These are phyloP conservation scores for Anoura caudifer DNA, from an alignment of 2,113 vertebrate genomes.

Conservation along the genomic window DNA sequence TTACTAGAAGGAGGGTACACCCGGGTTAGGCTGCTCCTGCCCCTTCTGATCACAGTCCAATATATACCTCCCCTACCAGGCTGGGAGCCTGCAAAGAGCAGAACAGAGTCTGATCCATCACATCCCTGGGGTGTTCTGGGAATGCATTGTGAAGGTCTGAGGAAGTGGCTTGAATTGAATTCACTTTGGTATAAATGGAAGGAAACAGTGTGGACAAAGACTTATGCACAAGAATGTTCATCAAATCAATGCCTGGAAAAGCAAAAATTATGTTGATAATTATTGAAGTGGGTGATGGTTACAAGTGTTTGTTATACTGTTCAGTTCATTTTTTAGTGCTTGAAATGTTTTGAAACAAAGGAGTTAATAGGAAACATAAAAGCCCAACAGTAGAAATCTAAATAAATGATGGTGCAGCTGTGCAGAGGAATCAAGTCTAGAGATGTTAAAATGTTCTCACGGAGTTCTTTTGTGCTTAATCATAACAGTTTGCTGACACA, in stretches of 20 bases:
- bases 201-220: conserved; percentile 26
- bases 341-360: conserved; percentile 53
- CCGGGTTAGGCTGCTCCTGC: not conserved
- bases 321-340: conserved; percentile 1
- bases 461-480: not conserved
- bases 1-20: no score
- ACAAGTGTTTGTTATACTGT: not conserved
- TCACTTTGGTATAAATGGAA: conserved; percentile 33
- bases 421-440: not conserved
- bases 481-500: conserved; percentile 15
- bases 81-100: not conserved
- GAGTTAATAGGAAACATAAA: conserved; percentile 13
- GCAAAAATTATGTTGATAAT: not conserved
- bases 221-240: not conserved
- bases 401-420: conserved; percentile 4
- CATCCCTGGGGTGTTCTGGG: not conserved
- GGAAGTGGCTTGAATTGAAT: conserved; percentile 28
- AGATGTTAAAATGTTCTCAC: not conserved
- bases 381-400: not conserved
- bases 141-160: not conserved
- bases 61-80: not conserved
- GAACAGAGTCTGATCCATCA: not conserved
- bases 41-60: not conserved
- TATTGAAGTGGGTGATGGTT: not conserved
- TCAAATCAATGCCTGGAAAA: not conserved